Evolutionary conservation across 2,797 vertebrate species (phyloP).

Genomic region (Periparus ater): DNA sequence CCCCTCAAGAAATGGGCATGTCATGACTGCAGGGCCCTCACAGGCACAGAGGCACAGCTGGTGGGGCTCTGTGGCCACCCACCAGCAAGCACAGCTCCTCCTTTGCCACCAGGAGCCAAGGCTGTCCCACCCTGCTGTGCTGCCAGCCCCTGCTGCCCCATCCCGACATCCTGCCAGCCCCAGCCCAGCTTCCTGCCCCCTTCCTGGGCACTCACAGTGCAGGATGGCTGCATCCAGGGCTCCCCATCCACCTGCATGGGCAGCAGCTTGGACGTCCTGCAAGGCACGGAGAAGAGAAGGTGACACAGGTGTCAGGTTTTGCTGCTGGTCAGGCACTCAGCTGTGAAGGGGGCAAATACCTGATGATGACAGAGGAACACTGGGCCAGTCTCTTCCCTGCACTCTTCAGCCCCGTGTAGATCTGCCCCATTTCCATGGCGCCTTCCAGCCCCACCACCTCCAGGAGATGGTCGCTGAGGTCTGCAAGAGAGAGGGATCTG

Average conservation of each 20-base stretch:
- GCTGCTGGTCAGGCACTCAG: rapidly evolving
- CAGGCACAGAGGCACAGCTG: rapidly evolving
- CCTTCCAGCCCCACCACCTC: constrained; percentile 93
- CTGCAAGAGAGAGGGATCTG: constrained; percentile 30
- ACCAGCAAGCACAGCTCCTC: rapidly evolving
- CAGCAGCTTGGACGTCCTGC: constrained; percentile 88
- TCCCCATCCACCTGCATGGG: constrained; percentile 98
- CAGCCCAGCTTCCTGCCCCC: background rate
- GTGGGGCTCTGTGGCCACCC: rapidly evolving
- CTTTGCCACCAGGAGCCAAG: background rate
- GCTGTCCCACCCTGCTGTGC: background rate
- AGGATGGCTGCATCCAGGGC: constrained; percentile 96
- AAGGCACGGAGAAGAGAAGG: background rate
- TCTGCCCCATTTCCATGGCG: constrained; percentile 97
- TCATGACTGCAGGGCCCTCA: rapidly evolving
- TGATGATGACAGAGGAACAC: constrained; percentile 89
- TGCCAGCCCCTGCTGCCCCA: background rate
- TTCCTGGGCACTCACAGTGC: constrained; percentile 79
- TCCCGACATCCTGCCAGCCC: background rate
- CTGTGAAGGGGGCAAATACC: constrained; percentile 69
- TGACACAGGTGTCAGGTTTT: background rate
- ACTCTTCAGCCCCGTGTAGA: constrained; percentile 96
- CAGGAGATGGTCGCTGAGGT: constrained; percentile 77
- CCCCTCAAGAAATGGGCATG: background rate
- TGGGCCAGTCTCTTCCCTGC: constrained; percentile 92